Base-by-base conservation (phyloP, 2,113 vertebrate genomes). In the Charina bottae region DNA sequence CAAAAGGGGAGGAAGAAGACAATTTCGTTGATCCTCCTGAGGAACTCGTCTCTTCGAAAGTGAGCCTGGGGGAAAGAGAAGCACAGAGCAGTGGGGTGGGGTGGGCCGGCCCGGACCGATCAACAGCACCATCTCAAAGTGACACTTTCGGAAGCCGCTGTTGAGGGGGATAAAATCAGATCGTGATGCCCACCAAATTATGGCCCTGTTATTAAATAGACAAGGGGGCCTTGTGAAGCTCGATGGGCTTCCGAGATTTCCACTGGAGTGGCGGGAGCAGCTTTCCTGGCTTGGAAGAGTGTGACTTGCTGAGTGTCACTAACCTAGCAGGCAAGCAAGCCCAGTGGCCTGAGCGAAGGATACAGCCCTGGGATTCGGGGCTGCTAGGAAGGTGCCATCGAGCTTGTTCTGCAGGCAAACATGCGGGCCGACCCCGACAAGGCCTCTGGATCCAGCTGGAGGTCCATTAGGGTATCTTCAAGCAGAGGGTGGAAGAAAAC, bases 1-100 rank as follows among this genome's bases (percentile, higher is more conserved):
- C 98, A 99, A 93, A 99, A 99, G 2, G 99, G 99, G 42, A 99
- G 98, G 93, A 99, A 99, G 93, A 99, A 99, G 37, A 99, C 98
- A 0, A 99, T 99, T 93, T 99, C 99, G 84, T 99, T 99, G 97
- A 99, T 99, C 93, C 99, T 97, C 2, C 99, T 99, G 54, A 99
- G 97, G 97, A 99, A 99, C 94, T 99, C 99, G 0, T 99, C 99
- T 53, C 99, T 97, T 68, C 98, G 98, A 97, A 99, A 99, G 94
- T 99, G 99, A 92, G 98, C 98, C 99, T 99, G 96, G 0, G n/a
- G 54, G 72, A 59, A 72, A 92, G 13, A 72, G 55, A 92, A 59
- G n/a, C 5, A 28, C 0, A 21, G 2, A 59, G 21, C 42, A 26
- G 33, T 7, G 62, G 78, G 90, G n/a, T n/a, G n/a, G n/a, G n/a